Evolutionary conservation across 2,113 vertebrate genomes (phyloP), one percentile per base, ranked within the genome.

Genomic region (Manacus vitellinus): DNA sequence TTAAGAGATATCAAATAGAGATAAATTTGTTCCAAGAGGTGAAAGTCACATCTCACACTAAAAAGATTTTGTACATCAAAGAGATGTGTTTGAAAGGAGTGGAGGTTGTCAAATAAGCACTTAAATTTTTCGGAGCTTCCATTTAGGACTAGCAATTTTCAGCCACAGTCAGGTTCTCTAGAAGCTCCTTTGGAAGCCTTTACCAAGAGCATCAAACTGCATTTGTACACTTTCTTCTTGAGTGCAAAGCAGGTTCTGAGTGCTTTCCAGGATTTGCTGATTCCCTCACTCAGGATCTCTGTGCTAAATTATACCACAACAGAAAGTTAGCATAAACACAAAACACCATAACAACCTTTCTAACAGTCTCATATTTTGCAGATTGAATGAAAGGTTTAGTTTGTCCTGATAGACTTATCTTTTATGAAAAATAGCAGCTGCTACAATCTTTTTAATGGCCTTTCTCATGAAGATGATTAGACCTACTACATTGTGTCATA

Each of bases 201-300:
- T 61, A 24, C 31, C 44, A 16, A 52, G 46, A 79, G 33, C 56
- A 67, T 47, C 39, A 71, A 9, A 30, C 41, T 73, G 49, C 49
- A 68, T 1, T 61, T 88, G 31, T 51, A 33, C 5, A 4, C 8
- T 68, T 62, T 44, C 31, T 65, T 75, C 30, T 16, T 30, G 47
- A 68, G 22, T 17, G 41, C 66, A 58, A 8, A 88, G 58, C 62
- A 80, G 30, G 27, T 80, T 77, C 78, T 83, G 59, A 72, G 39
- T 0, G 0, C 35, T 41, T 56, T 20, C 51, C 43, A 47, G 10
- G 31, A 33, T 27, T 16, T 70, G 31, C 37, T 5, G 18, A 14
- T 75, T 82, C 17, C 16, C 44, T 85, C 2, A 0, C 35, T 73
- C 25, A 30, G 35, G 6, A 58, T 51, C 41, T 71, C 71, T 76